phyloP scores from a whole-genome alignment of 2,888 invertebrate species.

The Gymnocheta viridis region DNA sequence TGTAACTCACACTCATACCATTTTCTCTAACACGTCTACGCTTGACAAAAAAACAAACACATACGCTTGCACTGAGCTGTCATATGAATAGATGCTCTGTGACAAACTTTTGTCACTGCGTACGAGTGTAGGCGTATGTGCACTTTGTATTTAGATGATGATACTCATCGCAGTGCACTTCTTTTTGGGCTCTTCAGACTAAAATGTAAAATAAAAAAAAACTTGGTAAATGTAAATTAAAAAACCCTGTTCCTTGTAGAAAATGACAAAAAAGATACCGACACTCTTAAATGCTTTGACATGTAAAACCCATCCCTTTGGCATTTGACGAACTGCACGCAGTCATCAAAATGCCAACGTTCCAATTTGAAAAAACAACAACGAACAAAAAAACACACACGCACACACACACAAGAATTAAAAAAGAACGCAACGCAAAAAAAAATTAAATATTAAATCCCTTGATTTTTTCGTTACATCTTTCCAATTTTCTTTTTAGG shows the following conservation, averaged over 20 bases:
- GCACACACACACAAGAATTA: not conserved
- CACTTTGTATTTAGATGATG: slow-evolving; percentile 39
- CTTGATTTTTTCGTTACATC: slow-evolving; percentile 31
- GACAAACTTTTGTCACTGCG: not conserved
- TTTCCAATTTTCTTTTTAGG: slow-evolving; percentile 6
- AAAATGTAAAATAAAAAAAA: slow-evolving; percentile 21
- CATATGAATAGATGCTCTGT: too few relatives aligned
- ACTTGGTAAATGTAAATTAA: slow-evolving; percentile 57
- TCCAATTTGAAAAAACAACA: slow-evolving; percentile 53
- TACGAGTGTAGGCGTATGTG: not conserved
- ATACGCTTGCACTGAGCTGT: not conserved
- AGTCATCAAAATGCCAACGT: slow-evolving; percentile 67
- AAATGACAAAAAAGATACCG: slow-evolving; percentile 63
- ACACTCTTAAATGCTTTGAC: slow-evolving; percentile 69
- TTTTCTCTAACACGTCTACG: not conserved
- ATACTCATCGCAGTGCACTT: slow-evolving; percentile 54
- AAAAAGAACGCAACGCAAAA: not conserved
- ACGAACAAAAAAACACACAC: not conserved
- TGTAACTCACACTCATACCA: slow-evolving; percentile 10
- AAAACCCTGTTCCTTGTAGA: slow-evolving; percentile 59
- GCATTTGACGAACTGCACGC: slow-evolving; percentile 60
- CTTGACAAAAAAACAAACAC: slow-evolving; percentile 4
- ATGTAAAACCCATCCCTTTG: slow-evolving; percentile 60
- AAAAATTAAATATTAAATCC: slow-evolving; percentile 43
- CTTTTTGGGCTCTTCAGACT: slow-evolving; percentile 59